A percentile compares a stretch with the other conserved stretches of the same genome.
Conservation (phyloP, 2,797 vertebrate species). For the Myiotriccus ornatus region DNA sequence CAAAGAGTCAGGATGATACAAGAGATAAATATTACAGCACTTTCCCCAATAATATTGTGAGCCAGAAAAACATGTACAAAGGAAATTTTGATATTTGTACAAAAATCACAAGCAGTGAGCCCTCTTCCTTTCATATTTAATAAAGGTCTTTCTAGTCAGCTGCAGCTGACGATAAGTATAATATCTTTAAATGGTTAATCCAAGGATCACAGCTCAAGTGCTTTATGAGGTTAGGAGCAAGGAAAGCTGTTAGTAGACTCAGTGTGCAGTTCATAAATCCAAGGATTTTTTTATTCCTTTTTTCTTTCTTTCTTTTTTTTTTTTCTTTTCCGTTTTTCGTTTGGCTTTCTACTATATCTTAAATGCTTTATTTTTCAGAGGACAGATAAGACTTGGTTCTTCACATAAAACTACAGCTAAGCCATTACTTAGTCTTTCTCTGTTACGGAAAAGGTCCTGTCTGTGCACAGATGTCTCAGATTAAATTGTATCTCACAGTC, state of each 20-base stretch:
- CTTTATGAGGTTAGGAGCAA: slow-evolving; percentile 49
- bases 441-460: slow-evolving; percentile 85
- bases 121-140: slow-evolving; percentile 60
- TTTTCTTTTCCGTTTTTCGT: neutral
- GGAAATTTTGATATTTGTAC: slow-evolving; percentile 56
- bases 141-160: slow-evolving; percentile 69
- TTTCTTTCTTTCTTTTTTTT: slow-evolving; percentile 26
- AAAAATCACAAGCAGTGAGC: slow-evolving; percentile 33
- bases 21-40: neutral
- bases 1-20: neutral
- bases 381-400: slow-evolving; percentile 89
- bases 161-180: slow-evolving; percentile 66
- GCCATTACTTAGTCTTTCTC: slow-evolving; percentile 83
- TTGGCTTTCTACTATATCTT: slow-evolving; percentile 67
- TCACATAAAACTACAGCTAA: slow-evolving; percentile 89
- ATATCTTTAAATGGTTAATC: slow-evolving; percentile 76
- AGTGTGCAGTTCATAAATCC: slow-evolving; percentile 69
- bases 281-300: slow-evolving; percentile 41
- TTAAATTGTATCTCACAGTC: slow-evolving; percentile 95
- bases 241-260: slow-evolving; percentile 51
- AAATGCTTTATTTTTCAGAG: slow-evolving; percentile 79
- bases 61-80: neutral
- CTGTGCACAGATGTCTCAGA: slow-evolving; percentile 97
- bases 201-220: slow-evolving; percentile 69
- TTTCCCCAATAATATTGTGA: neutral